Base-by-base conservation (phyloP, 2,113 vertebrate genomes). In the Chaetops frenatus region DNA sequence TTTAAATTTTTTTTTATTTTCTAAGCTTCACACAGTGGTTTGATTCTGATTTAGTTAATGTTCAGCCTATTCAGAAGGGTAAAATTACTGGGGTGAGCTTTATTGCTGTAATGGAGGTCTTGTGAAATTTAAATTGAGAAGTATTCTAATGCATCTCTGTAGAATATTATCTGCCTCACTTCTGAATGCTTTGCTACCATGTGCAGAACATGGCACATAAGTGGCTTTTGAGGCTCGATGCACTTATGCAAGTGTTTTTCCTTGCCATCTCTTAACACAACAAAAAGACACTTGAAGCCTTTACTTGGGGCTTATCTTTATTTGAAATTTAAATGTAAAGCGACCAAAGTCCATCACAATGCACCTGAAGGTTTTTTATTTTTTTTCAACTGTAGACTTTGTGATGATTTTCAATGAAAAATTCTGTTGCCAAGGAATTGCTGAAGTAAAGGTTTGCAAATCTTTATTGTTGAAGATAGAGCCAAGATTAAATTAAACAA, bases 51-150 rank as follows among this genome's bases (percentile, higher is more conserved):
- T 96, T 96, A 93, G 88, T 96, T 97, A 95, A 96, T 96, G 76
- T 81, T 97, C 80, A 96, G 45, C 65, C 69, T 94, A 90, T 92
- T 96, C 96, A 97, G 86, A 92, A 81, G 93, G 90, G 93, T 95
- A 79, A 96, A 93, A 96, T 97, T 95, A 97, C 88, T 81, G 61
- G 61, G 80, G 76, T 97, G 77, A 95, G 72, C 56, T 92, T 95
- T 95, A 93, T 92, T 96, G 80, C 90, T 79, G 69, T 91, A 94
- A 92, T 86, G 86, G 90, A 96, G 72, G 60, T 92, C 94, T 97
- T 96, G 95, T 95, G 93, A 94, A 97, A 96, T 96, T 95, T 93
- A 96, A 95, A 95, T 95, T 96, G 95, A 90, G 90, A 93, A 96
- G 53, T 67, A 92, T 93, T 95, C 57, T 96, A 96, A 96, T 95